Base-by-base conservation (phyloP, 2,797 vertebrate species). In the Sebastes itinus region DNA sequence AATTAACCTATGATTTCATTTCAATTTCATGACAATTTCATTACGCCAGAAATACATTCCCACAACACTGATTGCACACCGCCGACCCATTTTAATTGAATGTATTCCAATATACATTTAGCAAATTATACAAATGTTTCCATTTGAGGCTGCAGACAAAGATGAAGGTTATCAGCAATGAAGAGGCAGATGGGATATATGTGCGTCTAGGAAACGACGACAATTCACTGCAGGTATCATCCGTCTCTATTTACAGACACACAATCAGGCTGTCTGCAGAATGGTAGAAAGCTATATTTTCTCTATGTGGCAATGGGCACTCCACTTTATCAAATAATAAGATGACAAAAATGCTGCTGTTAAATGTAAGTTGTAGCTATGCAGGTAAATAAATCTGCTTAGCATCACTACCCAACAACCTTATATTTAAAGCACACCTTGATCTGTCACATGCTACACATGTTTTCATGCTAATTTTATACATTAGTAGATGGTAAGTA, bases 1-100 rank as follows among this genome's bases (percentile, higher is more conserved):
- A 87, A 84, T 78, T 70, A 86, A 85, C 59, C 78, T 78, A 77
- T 68, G 78, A 84, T 83, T 85, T 83, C 72, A 77, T 82, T 84
- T 65, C 33, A 74, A 79, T 75, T 80, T 69, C 32, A 85, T 84
- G 81, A 81, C 1, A 74, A 79, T 75, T 80, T 69, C 32, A 85
- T 84, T 83, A 81, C 0, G 3, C 49, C 69, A 35, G 61, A 54
- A 74, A 72, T 60, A 54, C 42, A 65, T 77, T 77, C 77, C 55
- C 56, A n/a, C 62, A 77, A 79, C 61, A 14, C 78, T 56, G 75
- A 82, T 49, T 85, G 32, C 30, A 18, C 42, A 46, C 5, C 27
- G 59, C 28, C 9, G 6, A 46, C 63, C 66, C 7, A 10, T 69
- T 87, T 72, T 72, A 82, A 77, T 85, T 71, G 81, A 78, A 70